Conservation (phyloP, 1,140 invertebrate species). For the Diabrotica virgifera region DNA sequence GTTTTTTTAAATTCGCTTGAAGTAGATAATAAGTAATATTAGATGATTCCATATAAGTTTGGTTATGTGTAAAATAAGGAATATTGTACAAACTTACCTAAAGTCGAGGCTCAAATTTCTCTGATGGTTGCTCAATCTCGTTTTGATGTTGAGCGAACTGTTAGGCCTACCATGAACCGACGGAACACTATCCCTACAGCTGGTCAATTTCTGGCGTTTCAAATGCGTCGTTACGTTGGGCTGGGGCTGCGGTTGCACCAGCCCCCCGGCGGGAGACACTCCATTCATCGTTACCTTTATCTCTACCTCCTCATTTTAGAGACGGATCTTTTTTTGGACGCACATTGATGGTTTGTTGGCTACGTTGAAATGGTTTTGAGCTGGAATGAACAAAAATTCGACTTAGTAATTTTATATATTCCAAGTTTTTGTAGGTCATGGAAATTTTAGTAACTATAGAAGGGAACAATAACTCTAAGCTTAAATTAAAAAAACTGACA, state of each 20-base stretch:
- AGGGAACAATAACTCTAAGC: no score
- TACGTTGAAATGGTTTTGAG: no score
- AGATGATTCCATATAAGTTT: no score
- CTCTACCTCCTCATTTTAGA: slow-evolving; percentile 8
- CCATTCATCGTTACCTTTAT: neutral
- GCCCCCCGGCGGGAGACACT: neutral
- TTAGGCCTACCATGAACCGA: slow-evolving; percentile 62
- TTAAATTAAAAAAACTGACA: no score
- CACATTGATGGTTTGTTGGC: neutral
- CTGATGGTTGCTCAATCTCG: slow-evolving; percentile 68
- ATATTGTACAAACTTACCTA: slow-evolving; percentile 51
- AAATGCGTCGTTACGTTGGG: slow-evolving; percentile 5
- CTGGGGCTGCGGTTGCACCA: neutral
- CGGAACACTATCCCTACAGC: slow-evolving; percentile 44
- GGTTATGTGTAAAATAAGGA: no score
- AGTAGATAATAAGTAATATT: no score
- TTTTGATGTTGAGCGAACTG: slow-evolving; percentile 52
- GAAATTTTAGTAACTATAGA: no score
- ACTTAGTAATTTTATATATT: no score
- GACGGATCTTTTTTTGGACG: neutral
- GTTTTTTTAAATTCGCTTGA: no score
- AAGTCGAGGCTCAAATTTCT: slow-evolving; percentile 75
- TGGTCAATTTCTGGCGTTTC: slow-evolving; percentile 11
- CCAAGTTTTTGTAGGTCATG: no score
- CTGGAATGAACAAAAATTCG: no score